Base-by-base conservation (phyloP, 2,888 invertebrate genomes). In the Rhopalosiphum nymphaeae region DNA sequence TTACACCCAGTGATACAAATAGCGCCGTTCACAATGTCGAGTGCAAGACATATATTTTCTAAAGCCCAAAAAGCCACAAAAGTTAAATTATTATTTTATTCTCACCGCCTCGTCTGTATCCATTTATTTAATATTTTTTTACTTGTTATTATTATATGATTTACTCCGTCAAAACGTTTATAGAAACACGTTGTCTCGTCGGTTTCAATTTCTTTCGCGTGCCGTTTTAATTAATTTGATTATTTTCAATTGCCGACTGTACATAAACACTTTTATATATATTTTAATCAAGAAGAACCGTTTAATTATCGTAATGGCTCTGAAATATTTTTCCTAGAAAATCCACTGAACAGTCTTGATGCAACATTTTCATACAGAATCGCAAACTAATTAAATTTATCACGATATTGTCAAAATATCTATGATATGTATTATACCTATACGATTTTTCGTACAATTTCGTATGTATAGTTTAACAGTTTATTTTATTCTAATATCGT, bases 1-100 rank as follows among this genome's bases (percentile, higher is more conserved):
- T 93, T 90, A 85, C 90, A 57, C 61, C 56, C 78, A 36, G 36
- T 61, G 85, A 84, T 44, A 93, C 89, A 89, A 93, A 93, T 89
- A 78, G n/a, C 56, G 26, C 46, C 78, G 89, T 93, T 56, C 57
- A n/a, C 92, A 78, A 46, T 67, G 42, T 56, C 56, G 85, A 56
- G 56, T 46, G 42, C 36, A 29, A 87, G 9, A 67, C 61, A 92
- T 49, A 87, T 67, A 46, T 46, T 46, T 67, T 85, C 49, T 49
- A 87, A 87, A 92, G 49, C 36, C 26, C 53, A 0, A 53, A 91
- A 91, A 91, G 78, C 78, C 78, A 25, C 56, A 53, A n/a, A n/a
- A n/a, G 49, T n/a, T 13, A 49, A 53, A 36, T 25, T 36, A 29
- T 13, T n/a, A 25, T 57, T 26, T 85, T 53, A 29, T 78, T 91